Evolutionary conservation across 2,888 invertebrate genomes (phyloP).

Genomic region (Heliconius sara): DNA sequence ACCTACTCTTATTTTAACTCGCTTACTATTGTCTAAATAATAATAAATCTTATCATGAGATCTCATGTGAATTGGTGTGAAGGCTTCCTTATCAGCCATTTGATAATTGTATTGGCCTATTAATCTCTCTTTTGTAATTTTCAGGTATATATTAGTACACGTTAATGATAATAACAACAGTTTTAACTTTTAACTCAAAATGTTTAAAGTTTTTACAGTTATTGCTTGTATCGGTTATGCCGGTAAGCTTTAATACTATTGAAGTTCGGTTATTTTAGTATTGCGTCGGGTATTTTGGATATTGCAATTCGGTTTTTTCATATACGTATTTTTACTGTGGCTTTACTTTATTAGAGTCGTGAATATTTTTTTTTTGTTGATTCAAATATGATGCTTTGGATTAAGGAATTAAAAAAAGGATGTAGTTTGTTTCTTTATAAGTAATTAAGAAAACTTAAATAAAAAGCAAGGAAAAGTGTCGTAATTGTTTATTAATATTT

Average conservation of each 20-base stretch:
- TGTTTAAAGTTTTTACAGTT: slow-evolving; percentile 56
- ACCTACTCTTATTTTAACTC: not conserved
- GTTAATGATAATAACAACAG: slow-evolving; percentile 46
- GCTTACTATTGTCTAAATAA: slow-evolving; percentile 4
- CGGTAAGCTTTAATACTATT: slow-evolving; percentile 51
- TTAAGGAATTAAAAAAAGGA: not conserved
- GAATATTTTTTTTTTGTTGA: not conserved
- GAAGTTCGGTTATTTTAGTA: not conserved
- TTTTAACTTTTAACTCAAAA: slow-evolving; percentile 52
- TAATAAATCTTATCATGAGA: slow-evolving; percentile 43
- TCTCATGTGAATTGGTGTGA: slow-evolving; percentile 63
- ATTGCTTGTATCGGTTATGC: slow-evolving; percentile 54
- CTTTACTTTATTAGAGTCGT: not conserved
- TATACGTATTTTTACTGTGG: not conserved
- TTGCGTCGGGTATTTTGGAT: slow-evolving; percentile 3
- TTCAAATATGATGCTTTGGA: not conserved
- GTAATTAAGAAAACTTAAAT: not conserved
- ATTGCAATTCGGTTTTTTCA: not conserved
- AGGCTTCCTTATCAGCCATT: slow-evolving; percentile 72
- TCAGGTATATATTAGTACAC: slow-evolving; percentile 65
- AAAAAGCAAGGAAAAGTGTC: not conserved
- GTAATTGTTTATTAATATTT: not conserved
- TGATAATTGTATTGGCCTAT: slow-evolving; percentile 68
- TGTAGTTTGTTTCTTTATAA: not conserved
- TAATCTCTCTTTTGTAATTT: slow-evolving; percentile 67